A percentile compares a stretch with the other conserved stretches of the same genome.
Conservation (phyloP, 2,888 invertebrate species). For the Chromoteleia sp. region DNA sequence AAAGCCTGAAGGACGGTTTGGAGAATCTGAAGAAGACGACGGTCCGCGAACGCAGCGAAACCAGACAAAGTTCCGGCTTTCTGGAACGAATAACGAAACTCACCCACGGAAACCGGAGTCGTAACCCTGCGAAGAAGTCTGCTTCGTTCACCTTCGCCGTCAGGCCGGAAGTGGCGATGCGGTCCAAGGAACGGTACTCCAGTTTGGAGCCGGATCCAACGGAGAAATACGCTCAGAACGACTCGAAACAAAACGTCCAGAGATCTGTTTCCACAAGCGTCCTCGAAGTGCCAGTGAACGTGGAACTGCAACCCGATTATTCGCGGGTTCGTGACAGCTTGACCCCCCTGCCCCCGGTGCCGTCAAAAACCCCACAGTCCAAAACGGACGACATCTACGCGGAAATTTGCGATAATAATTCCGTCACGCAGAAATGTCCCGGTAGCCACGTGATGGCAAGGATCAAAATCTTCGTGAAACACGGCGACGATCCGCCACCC, state of each 20-base stretch:
- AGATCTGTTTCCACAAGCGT: slow-evolving; percentile 82
- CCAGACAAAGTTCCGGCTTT: slow-evolving; percentile 76
- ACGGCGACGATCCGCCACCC: slow-evolving; percentile 65
- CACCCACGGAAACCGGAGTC: slow-evolving; percentile 79
- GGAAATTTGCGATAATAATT: slow-evolving; percentile 81
- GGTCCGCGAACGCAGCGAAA: slow-evolving; percentile 70
- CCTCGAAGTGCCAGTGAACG: slow-evolving; percentile 78
- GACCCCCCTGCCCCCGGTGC: slow-evolving; percentile 77
- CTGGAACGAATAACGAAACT: slow-evolving; percentile 81
- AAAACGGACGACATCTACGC: slow-evolving; percentile 82
- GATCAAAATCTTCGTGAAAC: slow-evolving; percentile 82
- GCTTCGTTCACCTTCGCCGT: slow-evolving; percentile 84
- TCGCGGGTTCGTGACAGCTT: slow-evolving; percentile 81
- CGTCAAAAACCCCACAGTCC: slow-evolving; percentile 50
- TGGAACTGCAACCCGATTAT: slow-evolving; percentile 82
- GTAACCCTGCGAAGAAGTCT: slow-evolving; percentile 83
- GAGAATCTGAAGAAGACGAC: slow-evolving; percentile 81
- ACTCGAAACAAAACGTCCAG: slow-evolving; percentile 80
- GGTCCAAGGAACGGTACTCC: slow-evolving; percentile 81
- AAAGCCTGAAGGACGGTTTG: slow-evolving; percentile 81
- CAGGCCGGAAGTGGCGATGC: slow-evolving; percentile 81
- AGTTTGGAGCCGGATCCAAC: slow-evolving; percentile 80
- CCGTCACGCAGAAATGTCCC: slow-evolving; percentile 75
- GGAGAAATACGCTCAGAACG: slow-evolving; percentile 53
- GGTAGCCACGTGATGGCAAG: slow-evolving; percentile 82